Evolutionary conservation across 2,113 vertebrate genomes (phyloP), one percentile per base, ranked within the genome.

Genomic region (Callionymus lyra): DNA sequence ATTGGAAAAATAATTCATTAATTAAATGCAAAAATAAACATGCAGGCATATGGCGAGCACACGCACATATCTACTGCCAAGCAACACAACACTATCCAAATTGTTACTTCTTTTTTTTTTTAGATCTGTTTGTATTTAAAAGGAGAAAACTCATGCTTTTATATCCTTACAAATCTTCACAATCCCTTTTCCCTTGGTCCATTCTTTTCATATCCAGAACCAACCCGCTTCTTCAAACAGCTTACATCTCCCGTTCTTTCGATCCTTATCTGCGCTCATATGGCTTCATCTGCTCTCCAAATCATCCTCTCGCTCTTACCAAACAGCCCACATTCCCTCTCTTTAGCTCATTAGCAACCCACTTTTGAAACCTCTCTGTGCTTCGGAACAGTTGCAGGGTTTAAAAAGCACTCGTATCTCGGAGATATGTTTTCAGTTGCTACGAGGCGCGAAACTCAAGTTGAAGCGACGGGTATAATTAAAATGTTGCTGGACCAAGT

Each of bases 401-500:
- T n/a, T n/a, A n/a, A n/a, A n/a, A n/a, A n/a, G n/a, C n/a, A n/a
- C n/a, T n/a, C n/a, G n/a, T n/a, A n/a, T n/a, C n/a, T n/a, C n/a
- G n/a, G n/a, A n/a, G n/a, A n/a, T n/a, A n/a, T n/a, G n/a, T n/a
- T n/a, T n/a, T n/a, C n/a, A n/a, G n/a, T n/a, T n/a, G 56, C 59
- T 74, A 68, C 56, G 41, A 68, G 67, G 65, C 61, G 16, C 60
- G 60, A 68, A 77, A 65, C 31, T 40, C 43, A 2, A 2, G 12
- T n/a, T n/a, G n/a, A n/a, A n/a, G n/a, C 15, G 37, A 64, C 43
- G 38, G 58, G 54, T 63, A 54, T 79, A 77, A 77, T 83, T 78
- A 80, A 75, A 76, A 76, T 76, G 69, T 70, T 63, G 53, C 72
- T 65, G 55, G 72, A 81, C 78, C 70, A 82, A 82, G 72, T 64